Conservation (phyloP, 2,888 invertebrate genomes). For the Ichneumoninae sp. region DNA sequence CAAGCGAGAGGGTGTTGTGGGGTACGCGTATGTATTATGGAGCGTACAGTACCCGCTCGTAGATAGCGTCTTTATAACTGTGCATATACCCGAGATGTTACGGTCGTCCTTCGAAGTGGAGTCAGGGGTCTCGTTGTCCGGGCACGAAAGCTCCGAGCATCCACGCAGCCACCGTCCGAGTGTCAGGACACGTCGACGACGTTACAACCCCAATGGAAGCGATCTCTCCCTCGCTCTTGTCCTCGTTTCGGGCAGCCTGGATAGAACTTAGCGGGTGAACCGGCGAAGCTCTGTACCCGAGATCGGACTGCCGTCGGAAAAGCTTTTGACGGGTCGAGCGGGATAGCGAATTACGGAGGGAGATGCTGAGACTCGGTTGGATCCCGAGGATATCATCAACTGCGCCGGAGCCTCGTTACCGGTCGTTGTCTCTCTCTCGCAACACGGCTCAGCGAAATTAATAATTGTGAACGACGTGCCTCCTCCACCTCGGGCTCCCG, state of each 20-base stretch:
- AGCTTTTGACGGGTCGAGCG: slow-evolving; percentile 1
- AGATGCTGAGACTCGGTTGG: slow-evolving; percentile 18
- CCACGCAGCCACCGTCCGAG: neutral
- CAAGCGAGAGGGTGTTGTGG: neutral
- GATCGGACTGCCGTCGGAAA: slow-evolving; percentile 9
- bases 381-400: slow-evolving; percentile 26
- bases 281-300: neutral
- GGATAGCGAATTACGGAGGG: neutral
- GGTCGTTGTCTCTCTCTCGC: neutral
- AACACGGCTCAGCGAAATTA: slow-evolving; percentile 14
- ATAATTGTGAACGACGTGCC: slow-evolving; percentile 25
- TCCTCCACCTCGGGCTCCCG: neutral
- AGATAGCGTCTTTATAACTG: neutral
- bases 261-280: neutral
- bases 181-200: neutral
- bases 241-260: neutral
- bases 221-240: neutral
- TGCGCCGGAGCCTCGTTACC: slow-evolving; percentile 8
- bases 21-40: neutral
- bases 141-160: slow-evolving; percentile 4
- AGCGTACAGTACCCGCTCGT: neutral
- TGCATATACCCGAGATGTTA: slow-evolving; percentile 24
- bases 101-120: slow-evolving; percentile 33
- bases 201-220: slow-evolving; percentile 25
- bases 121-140: slow-evolving; percentile 53